These are phyloP conservation scores for Crocidura indochinensis DNA, from an alignment of 2,797 vertebrate species.

Conservation along the genomic window DNA sequence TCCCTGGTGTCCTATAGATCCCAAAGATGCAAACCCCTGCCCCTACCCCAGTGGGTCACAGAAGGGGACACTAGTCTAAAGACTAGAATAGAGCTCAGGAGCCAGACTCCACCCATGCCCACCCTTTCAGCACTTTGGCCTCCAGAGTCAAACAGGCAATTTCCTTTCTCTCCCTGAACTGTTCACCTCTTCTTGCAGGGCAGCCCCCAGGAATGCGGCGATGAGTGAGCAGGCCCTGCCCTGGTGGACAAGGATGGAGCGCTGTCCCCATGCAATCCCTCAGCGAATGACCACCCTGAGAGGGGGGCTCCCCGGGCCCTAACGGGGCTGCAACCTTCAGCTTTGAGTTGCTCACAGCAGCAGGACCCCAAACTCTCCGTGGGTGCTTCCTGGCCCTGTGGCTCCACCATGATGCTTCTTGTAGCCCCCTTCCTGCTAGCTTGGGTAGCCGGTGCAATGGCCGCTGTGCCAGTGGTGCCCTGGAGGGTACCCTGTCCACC, in stretches of 20 bases:
- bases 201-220: background rate
- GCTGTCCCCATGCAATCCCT: background rate
- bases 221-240: constrained; percentile 16
- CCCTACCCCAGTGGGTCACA: background rate
- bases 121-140: background rate
- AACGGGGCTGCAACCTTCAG: constrained; percentile 69
- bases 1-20: background rate
- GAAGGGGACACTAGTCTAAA: background rate
- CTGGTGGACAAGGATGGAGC: background rate
- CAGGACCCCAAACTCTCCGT: constrained; percentile 36
- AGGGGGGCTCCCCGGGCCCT: constrained; percentile 3
- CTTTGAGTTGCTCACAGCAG: constrained; percentile 23
- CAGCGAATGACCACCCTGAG: constrained; percentile 68
- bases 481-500: constrained; percentile 96
- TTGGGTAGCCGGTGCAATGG: constrained; percentile 88
- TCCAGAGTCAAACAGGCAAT: background rate
- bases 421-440: constrained; percentile 92
- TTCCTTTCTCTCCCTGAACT: background rate
- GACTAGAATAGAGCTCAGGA: background rate
- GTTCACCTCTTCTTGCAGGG: constrained; percentile 72
- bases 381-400: constrained; percentile 9
- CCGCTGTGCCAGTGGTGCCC: constrained; percentile 93
- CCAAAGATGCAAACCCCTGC: background rate
- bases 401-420: constrained; percentile 90
- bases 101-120: background rate